Base-by-base conservation (phyloP, 1,140 invertebrate genomes). In the Pogonomyrmex barbatus region DNA sequence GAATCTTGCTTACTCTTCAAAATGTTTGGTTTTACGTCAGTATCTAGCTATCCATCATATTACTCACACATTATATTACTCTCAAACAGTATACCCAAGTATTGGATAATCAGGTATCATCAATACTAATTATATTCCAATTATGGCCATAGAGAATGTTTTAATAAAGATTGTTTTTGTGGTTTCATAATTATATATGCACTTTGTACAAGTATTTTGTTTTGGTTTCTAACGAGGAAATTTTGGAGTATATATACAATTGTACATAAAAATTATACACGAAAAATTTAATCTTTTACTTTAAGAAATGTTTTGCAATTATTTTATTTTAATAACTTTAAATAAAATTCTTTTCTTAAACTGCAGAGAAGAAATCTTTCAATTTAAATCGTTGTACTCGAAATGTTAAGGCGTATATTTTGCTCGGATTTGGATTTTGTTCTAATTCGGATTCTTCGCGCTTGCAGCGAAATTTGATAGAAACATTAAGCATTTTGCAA, bases 401-500 rank as follows among this genome's bases (percentile, higher is more conserved):
- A 68, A 50, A 24, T 67, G 10, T 17, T 39, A 39, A 39, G 50
- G n/a, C 8, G 10, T 52, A 12, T 12, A 17, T 54, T 4, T 2
- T 39, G 39, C 36, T 24, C 24, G 24, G 24, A 24, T 24, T 24
- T 24, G 24, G 10, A 56, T 56, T 73, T 73, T 14, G 36, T 2
- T 2, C 52, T 24, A 4, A 45, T n/a, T 14, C 5, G 10, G 39
- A n/a, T 45, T 70, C 50, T 56, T 56, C 24, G 12, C 9, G 24
- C 42, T 42, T 70, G 9, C 30, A n/a, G 45, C 9, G 33, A 14
- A 58, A 81, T 81, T 39, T 56, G 6, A 24, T 24, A 24, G 14
- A 81, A 81, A 71, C 68, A 50, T 75, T 75, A 75, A 73, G 45
- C 36, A n/a, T 36, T 17, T 14, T n/a, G 39, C 68, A 42, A 60